phyloP scores from a whole-genome alignment of 2,797 vertebrate genomes.

The Podargus strigoides region DNA sequence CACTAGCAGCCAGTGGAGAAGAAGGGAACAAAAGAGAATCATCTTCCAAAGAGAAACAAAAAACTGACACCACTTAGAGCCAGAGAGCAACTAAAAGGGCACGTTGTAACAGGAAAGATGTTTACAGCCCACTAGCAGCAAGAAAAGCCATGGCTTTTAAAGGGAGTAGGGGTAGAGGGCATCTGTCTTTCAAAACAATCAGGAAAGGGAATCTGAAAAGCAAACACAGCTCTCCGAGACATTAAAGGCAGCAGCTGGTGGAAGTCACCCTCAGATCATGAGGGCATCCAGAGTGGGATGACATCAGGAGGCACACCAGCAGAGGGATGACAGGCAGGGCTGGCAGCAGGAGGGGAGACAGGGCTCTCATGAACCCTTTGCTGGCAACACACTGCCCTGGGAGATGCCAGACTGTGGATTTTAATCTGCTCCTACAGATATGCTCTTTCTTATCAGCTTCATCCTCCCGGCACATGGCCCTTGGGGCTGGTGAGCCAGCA shows the following conservation, averaged over 20 bases:
- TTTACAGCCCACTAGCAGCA: neutral
- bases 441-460: neutral
- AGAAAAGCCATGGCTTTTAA: neutral
- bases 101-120: neutral
- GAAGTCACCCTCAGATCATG: neutral
- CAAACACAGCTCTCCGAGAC: neutral
- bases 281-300: neutral
- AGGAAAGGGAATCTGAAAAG: slow-evolving; percentile 8
- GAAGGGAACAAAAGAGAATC: neutral
- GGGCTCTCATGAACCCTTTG: neutral
- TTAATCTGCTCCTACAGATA: neutral
- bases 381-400: neutral
- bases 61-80: neutral
- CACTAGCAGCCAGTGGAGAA: neutral
- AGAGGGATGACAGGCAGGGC: neutral
- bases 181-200: slow-evolving; percentile 10
- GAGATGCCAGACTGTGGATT: neutral
- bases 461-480: neutral
- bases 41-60: neutral
- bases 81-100: slow-evolving; percentile 8
- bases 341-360: neutral
- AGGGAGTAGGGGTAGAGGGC: neutral
- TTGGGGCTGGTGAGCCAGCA: neutral
- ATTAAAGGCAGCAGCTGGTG: neutral
- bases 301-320: neutral